Evolutionary conservation across 2,888 invertebrate species (phyloP).

Genomic region (Sesia apiformis): DNA sequence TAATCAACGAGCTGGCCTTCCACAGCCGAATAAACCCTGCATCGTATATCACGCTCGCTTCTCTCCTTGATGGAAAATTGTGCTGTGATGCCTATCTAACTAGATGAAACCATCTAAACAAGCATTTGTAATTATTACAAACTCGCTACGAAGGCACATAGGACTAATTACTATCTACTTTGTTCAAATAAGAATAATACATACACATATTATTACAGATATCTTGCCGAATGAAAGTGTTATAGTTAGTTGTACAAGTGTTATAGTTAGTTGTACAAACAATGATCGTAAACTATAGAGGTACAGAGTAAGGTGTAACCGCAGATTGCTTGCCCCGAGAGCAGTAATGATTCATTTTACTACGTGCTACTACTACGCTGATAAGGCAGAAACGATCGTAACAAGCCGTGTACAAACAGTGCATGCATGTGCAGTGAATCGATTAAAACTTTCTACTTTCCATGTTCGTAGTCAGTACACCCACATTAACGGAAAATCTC

Average conservation of each 20-base stretch:
- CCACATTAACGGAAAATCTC: slow-evolving; percentile 65
- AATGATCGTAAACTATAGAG: background rate
- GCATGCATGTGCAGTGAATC: slow-evolving; percentile 70
- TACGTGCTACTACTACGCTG: slow-evolving; percentile 12
- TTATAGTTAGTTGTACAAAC: background rate
- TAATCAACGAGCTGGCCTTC: slow-evolving; percentile 72
- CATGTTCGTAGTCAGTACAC: slow-evolving; percentile 49
- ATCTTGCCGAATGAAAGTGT: no score
- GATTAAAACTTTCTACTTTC: slow-evolving; percentile 71
- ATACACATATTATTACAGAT: no score
- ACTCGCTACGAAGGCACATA: background rate
- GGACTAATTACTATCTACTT: no score
- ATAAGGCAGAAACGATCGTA: slow-evolving; percentile 39
- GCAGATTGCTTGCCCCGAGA: background rate
- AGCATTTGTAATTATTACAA: background rate
- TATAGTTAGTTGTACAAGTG: background rate
- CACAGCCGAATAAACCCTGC: slow-evolving; percentile 53
- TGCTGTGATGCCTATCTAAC: background rate
- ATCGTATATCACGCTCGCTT: slow-evolving; percentile 26
- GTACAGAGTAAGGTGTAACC: background rate
- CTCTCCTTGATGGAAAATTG: slow-evolving; percentile 17
- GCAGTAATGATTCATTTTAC: background rate
- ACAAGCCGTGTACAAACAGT: slow-evolving; percentile 34
- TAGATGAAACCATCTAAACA: background rate
- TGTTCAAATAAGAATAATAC: no score